Base-by-base conservation (phyloP, 2,113 vertebrate genomes). In the Ellobius talpinus region DNA sequence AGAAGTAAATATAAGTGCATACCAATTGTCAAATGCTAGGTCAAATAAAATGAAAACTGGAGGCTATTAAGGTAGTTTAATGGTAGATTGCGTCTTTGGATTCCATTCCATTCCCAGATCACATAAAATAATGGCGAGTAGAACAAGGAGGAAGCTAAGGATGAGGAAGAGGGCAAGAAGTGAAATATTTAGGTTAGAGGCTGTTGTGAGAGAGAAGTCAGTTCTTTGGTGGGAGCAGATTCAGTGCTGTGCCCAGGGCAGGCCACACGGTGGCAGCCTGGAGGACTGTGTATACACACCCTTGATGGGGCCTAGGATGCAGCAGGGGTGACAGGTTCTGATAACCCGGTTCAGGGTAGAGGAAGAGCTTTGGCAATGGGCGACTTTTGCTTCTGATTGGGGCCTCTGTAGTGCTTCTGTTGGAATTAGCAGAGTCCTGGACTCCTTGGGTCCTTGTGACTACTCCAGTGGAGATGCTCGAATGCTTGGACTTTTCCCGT, bases 301-400 rank as follows among this genome's bases (percentile, higher is more conserved):
- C 12, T 2, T 0, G 17, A 3, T n/a, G 95, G 36, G 21, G 47
- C 29, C 2, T 12, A 14, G 31, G 23, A 10, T 4, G 6, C 6
- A 11, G n/a, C 1, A 21, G 24, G 33, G 21, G 36, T 11, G 31
- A 14, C 36, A 7, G 36, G 70, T 58, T 68, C 39, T 55, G 55
- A 24, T 39, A 13, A 50, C 23, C 16, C 4, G 2, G 29, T 13
- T 47, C 61, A 4, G 45, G 42, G 17, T 2, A 55, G 70, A 85
- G 5, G 36, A 16, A 58, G 39, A 11, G 65, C 0, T 10, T 45
- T 42, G 1, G 29, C 45, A 72, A 42, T 13, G 47, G 21, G 50
- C 31, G 58, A 45, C 50, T 36, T 61, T 55, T 29, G 58, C n/a
- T 65, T 66, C 73, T 68, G 39, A 78, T 7, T 23, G 74, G 10